Evolutionary conservation across 2,113 vertebrate species (phyloP).

Genomic region (Circaetus cinerascens): DNA sequence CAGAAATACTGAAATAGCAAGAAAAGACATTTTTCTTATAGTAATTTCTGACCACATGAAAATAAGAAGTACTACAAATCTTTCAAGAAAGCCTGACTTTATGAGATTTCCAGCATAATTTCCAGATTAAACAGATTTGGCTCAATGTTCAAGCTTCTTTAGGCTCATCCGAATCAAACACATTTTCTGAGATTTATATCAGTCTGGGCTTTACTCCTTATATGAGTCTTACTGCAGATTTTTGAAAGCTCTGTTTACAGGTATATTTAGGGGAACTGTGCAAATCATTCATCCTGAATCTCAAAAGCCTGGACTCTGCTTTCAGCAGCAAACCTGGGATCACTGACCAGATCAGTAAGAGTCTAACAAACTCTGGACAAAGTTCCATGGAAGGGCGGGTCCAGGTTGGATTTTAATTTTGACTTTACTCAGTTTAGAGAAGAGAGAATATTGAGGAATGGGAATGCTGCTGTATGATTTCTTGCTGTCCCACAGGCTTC

Average conservation of each 20-base stretch:
- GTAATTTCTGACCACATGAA: slow-evolving; percentile 27
- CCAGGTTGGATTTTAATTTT: not conserved
- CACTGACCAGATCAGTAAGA: not conserved
- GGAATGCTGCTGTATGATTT: not conserved
- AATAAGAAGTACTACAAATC: slow-evolving; percentile 33
- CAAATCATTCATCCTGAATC: not conserved
- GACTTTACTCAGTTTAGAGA: not conserved
- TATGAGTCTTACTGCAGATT: not conserved
- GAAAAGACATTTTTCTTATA: not conserved
- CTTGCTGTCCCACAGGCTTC: not conserved
- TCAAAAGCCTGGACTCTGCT: not conserved
- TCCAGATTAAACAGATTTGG: slow-evolving; percentile 40
- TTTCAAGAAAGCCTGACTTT: slow-evolving; percentile 6
- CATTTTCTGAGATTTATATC: slow-evolving; percentile 3
- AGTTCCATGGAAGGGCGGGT: not conserved
- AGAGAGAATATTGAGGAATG: not conserved
- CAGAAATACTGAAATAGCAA: slow-evolving; percentile 6
- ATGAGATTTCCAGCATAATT: slow-evolving; percentile 16
- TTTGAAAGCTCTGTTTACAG: not conserved
- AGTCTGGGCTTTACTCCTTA: not conserved
- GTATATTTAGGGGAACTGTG: not conserved
- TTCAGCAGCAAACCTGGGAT: not conserved
- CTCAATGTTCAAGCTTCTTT: not conserved
- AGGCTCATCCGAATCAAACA: not conserved
- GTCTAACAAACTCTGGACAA: not conserved